Conservation (phyloP, 2,888 invertebrate genomes). For the Andrena hattorfiana region DNA sequence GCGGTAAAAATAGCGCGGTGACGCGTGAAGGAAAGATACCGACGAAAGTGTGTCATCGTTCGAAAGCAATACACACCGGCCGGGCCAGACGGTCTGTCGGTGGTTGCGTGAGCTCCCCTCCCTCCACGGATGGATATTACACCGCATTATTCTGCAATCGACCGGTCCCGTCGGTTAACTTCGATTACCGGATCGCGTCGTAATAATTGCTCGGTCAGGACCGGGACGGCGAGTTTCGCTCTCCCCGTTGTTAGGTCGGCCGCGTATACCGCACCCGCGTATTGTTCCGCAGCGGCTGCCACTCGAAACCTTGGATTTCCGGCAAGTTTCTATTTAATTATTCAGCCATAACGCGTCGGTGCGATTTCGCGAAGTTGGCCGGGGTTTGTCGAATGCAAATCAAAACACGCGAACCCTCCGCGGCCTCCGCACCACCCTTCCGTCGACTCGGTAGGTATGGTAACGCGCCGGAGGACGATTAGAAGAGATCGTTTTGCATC, state of each 20-base stretch:
- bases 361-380: neutral
- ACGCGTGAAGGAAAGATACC: slow-evolving; percentile 52
- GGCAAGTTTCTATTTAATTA: slow-evolving; percentile 35
- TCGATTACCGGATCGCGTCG: slow-evolving; percentile 59
- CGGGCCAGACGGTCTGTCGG: slow-evolving; percentile 47
- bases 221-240: slow-evolving; percentile 34
- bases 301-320: slow-evolving; percentile 31
- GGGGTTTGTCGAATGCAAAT: neutral
- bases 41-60: slow-evolving; percentile 65
- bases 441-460: neutral
- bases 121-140: slow-evolving; percentile 46
- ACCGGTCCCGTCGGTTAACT: slow-evolving; percentile 61
- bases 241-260: slow-evolving; percentile 59
- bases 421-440: neutral
- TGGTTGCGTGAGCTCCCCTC: slow-evolving; percentile 61
- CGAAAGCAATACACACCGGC: slow-evolving; percentile 58
- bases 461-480: neutral
- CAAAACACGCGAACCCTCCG: neutral
- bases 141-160: slow-evolving; percentile 58
- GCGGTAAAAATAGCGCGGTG: slow-evolving; percentile 50
- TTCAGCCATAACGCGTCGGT: slow-evolving; percentile 15
- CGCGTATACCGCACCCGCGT: slow-evolving; percentile 18
- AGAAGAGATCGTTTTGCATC: neutral
- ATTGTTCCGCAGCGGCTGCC: slow-evolving; percentile 33
- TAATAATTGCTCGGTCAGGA: slow-evolving; percentile 59